Percentiles rank a stretch among this genome's conserved stretches.
These are phyloP conservation scores for Rhyacophila evoluta DNA, from an alignment of 2,888 invertebrate genomes.

Conservation along the genomic window DNA sequence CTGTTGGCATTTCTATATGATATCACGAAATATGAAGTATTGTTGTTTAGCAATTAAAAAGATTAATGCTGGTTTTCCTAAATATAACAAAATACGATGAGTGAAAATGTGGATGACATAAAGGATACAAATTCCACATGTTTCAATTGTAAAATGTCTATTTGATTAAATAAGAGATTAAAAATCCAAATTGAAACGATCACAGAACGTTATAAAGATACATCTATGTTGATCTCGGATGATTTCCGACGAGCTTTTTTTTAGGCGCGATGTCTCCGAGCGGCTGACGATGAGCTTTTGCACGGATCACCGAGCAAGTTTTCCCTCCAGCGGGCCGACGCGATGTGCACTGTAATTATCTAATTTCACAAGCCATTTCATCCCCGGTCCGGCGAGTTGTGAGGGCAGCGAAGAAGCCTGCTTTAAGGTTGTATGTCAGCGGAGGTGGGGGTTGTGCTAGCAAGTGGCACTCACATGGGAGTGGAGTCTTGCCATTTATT, in stretches of 20 bases:
- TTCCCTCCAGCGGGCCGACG: conserved; percentile 32
- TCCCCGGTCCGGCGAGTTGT: conserved; percentile 32
- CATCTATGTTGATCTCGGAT: background rate
- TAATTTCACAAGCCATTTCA: conserved; percentile 53
- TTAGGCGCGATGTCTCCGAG: conserved; percentile 13
- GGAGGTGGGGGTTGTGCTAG: background rate
- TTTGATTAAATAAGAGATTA: too few species aligned
- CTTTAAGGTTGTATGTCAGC: background rate
- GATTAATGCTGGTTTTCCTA: too few species aligned
- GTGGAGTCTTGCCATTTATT: background rate
- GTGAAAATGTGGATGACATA: too few species aligned
- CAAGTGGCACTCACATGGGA: conserved; percentile 37
- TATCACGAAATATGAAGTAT: too few species aligned
- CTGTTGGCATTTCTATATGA: too few species aligned
- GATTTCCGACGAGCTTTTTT: background rate
- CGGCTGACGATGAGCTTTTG: conserved; percentile 32
- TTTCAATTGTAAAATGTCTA: too few species aligned
- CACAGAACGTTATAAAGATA: too few species aligned
- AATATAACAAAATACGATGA: too few species aligned
- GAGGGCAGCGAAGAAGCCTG: conserved; percentile 28
- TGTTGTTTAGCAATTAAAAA: too few species aligned
- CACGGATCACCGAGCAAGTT: conserved; percentile 33
- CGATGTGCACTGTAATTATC: conserved; percentile 49
- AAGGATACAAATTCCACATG: too few species aligned
- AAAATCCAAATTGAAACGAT: too few species aligned